Conservation (phyloP, 2,888 invertebrate genomes). For the Zonitis immaculata region DNA sequence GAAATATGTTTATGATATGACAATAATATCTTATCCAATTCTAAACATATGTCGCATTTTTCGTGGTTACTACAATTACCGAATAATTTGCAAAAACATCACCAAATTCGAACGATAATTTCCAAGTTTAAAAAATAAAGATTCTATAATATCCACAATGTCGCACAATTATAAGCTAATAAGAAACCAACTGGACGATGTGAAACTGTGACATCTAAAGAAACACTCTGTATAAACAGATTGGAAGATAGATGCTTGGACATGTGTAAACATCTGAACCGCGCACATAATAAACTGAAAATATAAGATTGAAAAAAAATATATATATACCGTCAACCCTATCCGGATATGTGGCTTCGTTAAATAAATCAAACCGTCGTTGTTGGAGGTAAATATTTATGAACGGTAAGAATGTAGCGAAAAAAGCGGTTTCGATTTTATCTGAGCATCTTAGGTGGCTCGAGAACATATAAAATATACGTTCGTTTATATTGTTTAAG, state of each 20-base stretch:
- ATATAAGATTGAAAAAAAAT: conserved; percentile 21
- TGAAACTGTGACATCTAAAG: no score
- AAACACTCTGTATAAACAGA: no score
- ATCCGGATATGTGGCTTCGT: conserved; percentile 37
- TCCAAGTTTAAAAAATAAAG: no score
- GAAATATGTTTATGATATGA: conserved; percentile 38
- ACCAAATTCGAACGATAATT: background rate
- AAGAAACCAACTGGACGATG: no score
- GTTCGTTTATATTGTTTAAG: conserved; percentile 6
- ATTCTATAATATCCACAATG: no score
- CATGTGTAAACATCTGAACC: conserved; percentile 28
- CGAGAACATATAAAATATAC: conserved; percentile 19
- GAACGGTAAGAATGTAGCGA: conserved; percentile 40
- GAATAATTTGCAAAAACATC: background rate
- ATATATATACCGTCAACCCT: conserved; percentile 29
- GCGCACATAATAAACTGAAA: conserved; percentile 30
- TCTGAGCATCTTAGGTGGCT: conserved; percentile 33
- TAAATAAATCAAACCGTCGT: conserved; percentile 42
- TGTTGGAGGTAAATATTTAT: conserved; percentile 41
- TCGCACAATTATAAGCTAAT: no score
- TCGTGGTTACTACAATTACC: background rate
- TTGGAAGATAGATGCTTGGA: conserved; percentile 25
- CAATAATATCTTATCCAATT: conserved; percentile 43
- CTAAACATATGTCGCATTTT: conserved; percentile 38
- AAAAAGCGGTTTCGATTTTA: conserved; percentile 41